Percentiles rank a stretch among this genome's conserved stretches.
phyloP scores from a whole-genome alignment of 2,888 invertebrate species.

The Macrosoma leucophasiata region DNA sequence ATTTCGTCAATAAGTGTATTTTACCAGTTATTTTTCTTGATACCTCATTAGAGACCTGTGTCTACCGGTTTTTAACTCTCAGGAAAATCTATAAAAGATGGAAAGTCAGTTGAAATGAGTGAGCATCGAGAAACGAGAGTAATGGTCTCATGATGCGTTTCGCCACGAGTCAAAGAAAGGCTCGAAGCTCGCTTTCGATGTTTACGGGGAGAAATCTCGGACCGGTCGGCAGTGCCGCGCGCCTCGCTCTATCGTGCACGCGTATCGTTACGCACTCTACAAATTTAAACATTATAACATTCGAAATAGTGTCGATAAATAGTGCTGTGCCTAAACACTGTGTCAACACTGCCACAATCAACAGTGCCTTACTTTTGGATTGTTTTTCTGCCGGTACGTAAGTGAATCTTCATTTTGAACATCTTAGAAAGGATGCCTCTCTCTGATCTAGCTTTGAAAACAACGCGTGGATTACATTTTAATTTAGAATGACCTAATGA shows the following conservation, averaged over 20 bases:
- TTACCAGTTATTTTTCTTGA: too few relatives aligned
- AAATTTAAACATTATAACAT: slow-evolving; percentile 14
- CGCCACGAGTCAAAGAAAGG: slow-evolving; percentile 65
- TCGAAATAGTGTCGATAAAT: slow-evolving; percentile 15
- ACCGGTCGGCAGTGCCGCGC: slow-evolving; percentile 52
- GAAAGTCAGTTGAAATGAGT: slow-evolving; percentile 4
- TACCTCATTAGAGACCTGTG: too few relatives aligned
- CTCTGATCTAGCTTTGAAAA: slow-evolving; percentile 24
- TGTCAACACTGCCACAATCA: slow-evolving; percentile 10
- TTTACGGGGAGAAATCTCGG: slow-evolving; percentile 72
- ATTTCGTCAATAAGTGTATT: too few relatives aligned
- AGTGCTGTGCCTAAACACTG: slow-evolving; percentile 23
- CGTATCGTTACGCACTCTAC: slow-evolving; percentile 27
- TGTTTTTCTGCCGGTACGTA: slow-evolving; percentile 45
- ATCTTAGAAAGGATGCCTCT: slow-evolving; percentile 32
- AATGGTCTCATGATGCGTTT: slow-evolving; percentile 43
- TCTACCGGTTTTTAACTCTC: too few relatives aligned
- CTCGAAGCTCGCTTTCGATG: slow-evolving; percentile 68
- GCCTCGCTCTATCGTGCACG: slow-evolving; percentile 36
- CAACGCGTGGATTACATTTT: too few relatives aligned
- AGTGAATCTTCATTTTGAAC: too few relatives aligned
- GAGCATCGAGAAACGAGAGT: slow-evolving; percentile 37
- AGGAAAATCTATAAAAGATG: too few relatives aligned
- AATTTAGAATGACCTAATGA: slow-evolving; percentile 17
- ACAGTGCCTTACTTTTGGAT: slow-evolving; percentile 38